Evolutionary conservation across 2,888 invertebrate genomes (phyloP).

Genomic region (Conops quadrifasciatus): DNA sequence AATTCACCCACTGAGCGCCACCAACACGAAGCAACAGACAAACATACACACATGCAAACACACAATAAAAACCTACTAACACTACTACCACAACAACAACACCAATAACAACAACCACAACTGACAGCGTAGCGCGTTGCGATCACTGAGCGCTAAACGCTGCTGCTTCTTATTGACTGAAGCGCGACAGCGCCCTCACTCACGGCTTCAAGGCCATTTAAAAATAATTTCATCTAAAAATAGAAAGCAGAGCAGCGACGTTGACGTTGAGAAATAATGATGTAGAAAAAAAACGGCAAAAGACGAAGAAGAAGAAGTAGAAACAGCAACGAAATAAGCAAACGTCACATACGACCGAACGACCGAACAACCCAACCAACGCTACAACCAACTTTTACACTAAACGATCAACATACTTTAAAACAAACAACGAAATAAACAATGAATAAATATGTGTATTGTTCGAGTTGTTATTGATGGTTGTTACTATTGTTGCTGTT

Average conservation of each 20-base stretch:
- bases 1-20: slow-evolving; percentile 26
- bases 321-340: neutral
- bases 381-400: neutral
- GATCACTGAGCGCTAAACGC: neutral
- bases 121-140: neutral
- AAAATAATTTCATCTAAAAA: slow-evolving; percentile 51
- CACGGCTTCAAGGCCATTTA: slow-evolving; percentile 51
- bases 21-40: neutral
- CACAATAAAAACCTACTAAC: too few relatives aligned
- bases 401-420: slow-evolving; percentile 12
- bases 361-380: neutral
- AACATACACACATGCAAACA: neutral
- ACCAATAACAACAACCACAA: neutral
- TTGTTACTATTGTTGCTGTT: neutral
- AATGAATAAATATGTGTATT: neutral
- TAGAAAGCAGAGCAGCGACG: slow-evolving; percentile 37
- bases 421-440: slow-evolving; percentile 29
- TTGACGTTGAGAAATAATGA: slow-evolving; percentile 10
- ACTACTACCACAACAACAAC: too few relatives aligned
- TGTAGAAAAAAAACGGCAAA: neutral
- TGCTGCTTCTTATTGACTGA: neutral
- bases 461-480: neutral
- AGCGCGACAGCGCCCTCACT: slow-evolving; percentile 39
- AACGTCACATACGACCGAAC: neutral
- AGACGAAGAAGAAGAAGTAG: neutral